A percentile compares a stretch with the other conserved stretches of the same genome.
phyloP scores from a whole-genome alignment of 1,140 invertebrate genomes.

The Cyphomyrmex costatus region DNA sequence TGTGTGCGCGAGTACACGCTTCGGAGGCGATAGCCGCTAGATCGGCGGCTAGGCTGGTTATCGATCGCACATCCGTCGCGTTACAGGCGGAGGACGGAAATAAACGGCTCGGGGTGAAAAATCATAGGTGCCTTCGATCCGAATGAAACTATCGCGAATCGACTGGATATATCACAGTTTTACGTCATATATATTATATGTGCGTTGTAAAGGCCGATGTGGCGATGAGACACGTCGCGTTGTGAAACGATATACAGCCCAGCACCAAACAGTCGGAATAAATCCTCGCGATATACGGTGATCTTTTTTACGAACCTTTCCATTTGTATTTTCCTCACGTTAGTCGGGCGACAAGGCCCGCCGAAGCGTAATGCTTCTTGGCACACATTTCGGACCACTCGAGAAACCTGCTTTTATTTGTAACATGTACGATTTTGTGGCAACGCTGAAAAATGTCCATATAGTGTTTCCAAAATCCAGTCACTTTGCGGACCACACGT shows the following conservation, averaged over 20 bases:
- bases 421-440: neutral
- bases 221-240: conserved; percentile 35
- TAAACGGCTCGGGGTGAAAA: conserved; percentile 55
- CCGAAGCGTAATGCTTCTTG: neutral
- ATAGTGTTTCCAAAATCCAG: conserved; percentile 15
- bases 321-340: too few relatives aligned
- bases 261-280: neutral
- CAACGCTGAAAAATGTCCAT: neutral
- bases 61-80: conserved; percentile 53
- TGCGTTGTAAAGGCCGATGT: conserved; percentile 8
- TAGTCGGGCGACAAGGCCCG: neutral
- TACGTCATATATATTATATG: conserved; percentile 55
- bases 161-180: conserved; percentile 41
- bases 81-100: conserved; percentile 40
- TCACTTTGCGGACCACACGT: conserved; percentile 47
- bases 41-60: conserved; percentile 38
- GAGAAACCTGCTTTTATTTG: neutral
- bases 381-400: neutral
- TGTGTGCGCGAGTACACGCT: conserved; percentile 20
- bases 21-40: conserved; percentile 33
- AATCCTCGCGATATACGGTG: neutral
- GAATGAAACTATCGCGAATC: conserved; percentile 44
- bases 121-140: conserved; percentile 48
- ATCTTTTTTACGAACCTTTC: neutral
- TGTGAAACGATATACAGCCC: conserved; percentile 4